Percentiles rank a stretch among this genome's conserved stretches.
These are phyloP conservation scores for Streptopelia turtur DNA, from an alignment of 2,797 vertebrate genomes.

Conservation along the genomic window DNA sequence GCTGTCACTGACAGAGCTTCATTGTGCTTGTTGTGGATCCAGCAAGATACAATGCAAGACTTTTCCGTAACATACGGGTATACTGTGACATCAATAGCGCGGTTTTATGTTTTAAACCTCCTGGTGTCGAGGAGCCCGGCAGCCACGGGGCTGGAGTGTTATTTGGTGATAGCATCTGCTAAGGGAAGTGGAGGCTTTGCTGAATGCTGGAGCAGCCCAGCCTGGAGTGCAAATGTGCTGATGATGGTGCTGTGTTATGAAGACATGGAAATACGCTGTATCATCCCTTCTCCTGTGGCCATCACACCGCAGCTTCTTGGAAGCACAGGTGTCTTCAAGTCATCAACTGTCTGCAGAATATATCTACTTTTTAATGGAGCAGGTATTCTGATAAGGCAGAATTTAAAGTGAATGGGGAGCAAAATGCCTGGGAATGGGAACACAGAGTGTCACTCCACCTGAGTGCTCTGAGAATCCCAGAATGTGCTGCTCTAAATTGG, in stretches of 20 bases:
- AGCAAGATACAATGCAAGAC: background rate
- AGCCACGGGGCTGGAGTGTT: background rate
- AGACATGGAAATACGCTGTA: background rate
- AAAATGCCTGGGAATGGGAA: background rate
- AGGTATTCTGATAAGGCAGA: background rate
- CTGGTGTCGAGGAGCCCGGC: background rate
- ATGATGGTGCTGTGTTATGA: background rate
- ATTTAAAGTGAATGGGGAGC: background rate
- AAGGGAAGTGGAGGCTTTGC: background rate
- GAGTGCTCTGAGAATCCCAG: background rate
- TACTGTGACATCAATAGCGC: background rate
- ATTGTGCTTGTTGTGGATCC: background rate
- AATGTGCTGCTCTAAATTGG: background rate
- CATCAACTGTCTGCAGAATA: background rate
- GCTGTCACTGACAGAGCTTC: background rate
- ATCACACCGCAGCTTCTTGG: background rate
- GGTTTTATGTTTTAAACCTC: slow-evolving; percentile 7
- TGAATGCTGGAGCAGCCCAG: background rate
- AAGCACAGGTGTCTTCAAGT: background rate
- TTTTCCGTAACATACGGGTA: background rate
- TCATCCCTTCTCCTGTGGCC: background rate
- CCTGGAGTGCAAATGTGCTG: background rate
- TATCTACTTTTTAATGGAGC: background rate
- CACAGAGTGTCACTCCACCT: background rate
- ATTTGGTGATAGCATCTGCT: background rate